Evolutionary conservation across 2,888 invertebrate species (phyloP).

Genomic region (Palloptera scutellata): DNA sequence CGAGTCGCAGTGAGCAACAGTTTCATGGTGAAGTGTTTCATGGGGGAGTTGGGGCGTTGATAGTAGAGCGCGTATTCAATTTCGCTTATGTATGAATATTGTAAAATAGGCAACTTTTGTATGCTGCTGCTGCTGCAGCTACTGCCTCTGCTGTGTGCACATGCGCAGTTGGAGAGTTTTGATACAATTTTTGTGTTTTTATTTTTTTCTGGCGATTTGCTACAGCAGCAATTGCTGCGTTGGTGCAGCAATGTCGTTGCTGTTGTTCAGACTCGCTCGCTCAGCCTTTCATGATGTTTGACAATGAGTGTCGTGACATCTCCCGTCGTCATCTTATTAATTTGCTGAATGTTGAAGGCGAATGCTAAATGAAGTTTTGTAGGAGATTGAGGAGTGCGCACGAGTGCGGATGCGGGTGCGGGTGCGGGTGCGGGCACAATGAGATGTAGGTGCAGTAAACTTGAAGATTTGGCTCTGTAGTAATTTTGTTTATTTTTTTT

Average conservation of each 20-base stretch:
- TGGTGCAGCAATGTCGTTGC: slow-evolving; percentile 13
- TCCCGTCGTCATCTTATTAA: slow-evolving; percentile 56
- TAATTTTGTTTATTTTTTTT: too few species aligned
- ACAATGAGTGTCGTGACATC: slow-evolving; percentile 55
- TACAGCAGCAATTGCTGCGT: slow-evolving; percentile 12
- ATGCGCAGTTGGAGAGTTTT: too few species aligned
- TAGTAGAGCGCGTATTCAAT: background rate
- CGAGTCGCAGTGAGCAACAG: background rate
- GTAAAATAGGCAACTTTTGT: background rate
- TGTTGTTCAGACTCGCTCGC: too few species aligned
- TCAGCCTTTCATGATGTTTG: slow-evolving; percentile 33
- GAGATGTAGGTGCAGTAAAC: too few species aligned
- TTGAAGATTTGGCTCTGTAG: too few species aligned
- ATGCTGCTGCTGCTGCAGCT: slow-evolving; percentile 16
- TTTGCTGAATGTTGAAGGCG: slow-evolving; percentile 40
- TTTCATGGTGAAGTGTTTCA: slow-evolving; percentile 8
- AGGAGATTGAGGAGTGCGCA: too few species aligned
- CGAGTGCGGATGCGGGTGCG: too few species aligned
- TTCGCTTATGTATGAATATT: background rate
- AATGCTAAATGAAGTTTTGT: too few species aligned
- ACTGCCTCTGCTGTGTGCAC: too few species aligned
- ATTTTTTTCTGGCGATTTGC: slow-evolving; percentile 22
- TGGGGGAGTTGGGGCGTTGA: background rate
- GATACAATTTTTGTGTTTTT: background rate
- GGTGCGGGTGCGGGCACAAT: too few species aligned